Evolutionary conservation across 2,797 vertebrate species (phyloP).

Genomic region (Babyrousa celebensis): DNA sequence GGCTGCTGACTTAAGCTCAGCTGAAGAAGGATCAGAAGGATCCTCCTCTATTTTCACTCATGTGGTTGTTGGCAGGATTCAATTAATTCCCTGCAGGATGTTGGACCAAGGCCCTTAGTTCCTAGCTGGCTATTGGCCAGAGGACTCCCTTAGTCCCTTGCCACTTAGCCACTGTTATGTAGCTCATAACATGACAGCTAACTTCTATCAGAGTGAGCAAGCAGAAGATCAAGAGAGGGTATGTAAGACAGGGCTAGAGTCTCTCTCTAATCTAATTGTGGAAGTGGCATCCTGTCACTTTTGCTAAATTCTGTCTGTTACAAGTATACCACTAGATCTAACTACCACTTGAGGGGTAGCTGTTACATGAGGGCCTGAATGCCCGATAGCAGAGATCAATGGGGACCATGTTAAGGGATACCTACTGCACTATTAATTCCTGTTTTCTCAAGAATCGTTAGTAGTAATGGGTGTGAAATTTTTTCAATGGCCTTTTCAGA

Average conservation of each 20-base stretch:
- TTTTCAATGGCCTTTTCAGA: constrained; percentile 8
- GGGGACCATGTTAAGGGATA: neutral
- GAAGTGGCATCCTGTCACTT: neutral
- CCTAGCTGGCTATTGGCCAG: neutral
- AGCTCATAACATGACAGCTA: neutral
- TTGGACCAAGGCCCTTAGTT: neutral
- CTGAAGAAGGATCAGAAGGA: neutral
- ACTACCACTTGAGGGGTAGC: neutral
- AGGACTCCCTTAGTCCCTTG: neutral
- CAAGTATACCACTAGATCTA: neutral
- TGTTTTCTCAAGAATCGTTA: neutral
- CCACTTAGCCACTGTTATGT: neutral
- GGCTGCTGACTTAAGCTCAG: neutral
- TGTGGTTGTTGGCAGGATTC: neutral
- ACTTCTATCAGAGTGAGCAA: neutral
- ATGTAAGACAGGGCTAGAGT: neutral
- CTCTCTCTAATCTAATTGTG: neutral
- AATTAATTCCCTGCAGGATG: neutral
- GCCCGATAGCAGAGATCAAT: neutral
- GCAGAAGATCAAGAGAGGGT: neutral
- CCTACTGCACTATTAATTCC: neutral
- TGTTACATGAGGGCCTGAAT: neutral
- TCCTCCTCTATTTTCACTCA: neutral
- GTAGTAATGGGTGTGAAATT: neutral
- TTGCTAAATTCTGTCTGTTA: neutral